Base-by-base conservation (phyloP, 2,888 invertebrate species). In the Carpatolechia fugitivella region DNA sequence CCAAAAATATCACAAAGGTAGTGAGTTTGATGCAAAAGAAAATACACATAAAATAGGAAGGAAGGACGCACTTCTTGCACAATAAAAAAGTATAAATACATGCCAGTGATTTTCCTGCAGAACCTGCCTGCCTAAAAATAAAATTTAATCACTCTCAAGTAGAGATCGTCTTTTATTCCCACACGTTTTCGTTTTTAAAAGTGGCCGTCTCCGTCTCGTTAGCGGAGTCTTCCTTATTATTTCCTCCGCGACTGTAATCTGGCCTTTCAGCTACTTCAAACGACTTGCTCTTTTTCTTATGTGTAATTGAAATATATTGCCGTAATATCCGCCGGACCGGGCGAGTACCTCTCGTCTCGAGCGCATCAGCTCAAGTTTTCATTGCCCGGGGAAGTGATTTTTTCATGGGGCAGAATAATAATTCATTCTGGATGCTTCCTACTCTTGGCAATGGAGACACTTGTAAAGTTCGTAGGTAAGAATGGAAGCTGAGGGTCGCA, bases 251-350 rank as follows among this genome's bases (percentile, higher is more conserved):
- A 79, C 84, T 84, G 85, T 85, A 87, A 89, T 87, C 86, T 87
- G 85, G 81, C 84, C 82, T 85, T 82, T 86, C 86, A 85, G 87
- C 87, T 85, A 86, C 88, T 88, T 85, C 82, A 86, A 85, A 87
- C 82, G 86, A 87, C 88, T 90, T 86, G 88, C 83, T 87, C 88
- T 90, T 89, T 89, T 89, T 89, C 89, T 88, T 86, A 86, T 83
- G 82, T 88, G 89, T 90, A 90, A 90, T 90, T 90, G 89, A 90
- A 88, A 90, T 90, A 88, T 88, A 90, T 90, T 90, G 87, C 87
- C 82, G 83, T 87, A 89, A 89, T 90, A 89, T 89, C 87, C 87
- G 82, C 73, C 78, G 85, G 86, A 82, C 88, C 80, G 77, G 81
- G 52, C 78, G 24, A 78, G 75, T 74, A 74, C 82, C 81, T 82